A percentile compares a stretch with the other conserved stretches of the same genome.
Evolutionary conservation across 2,113 vertebrate genomes (phyloP).

Genomic region (Picathartes gymnocephalus): DNA sequence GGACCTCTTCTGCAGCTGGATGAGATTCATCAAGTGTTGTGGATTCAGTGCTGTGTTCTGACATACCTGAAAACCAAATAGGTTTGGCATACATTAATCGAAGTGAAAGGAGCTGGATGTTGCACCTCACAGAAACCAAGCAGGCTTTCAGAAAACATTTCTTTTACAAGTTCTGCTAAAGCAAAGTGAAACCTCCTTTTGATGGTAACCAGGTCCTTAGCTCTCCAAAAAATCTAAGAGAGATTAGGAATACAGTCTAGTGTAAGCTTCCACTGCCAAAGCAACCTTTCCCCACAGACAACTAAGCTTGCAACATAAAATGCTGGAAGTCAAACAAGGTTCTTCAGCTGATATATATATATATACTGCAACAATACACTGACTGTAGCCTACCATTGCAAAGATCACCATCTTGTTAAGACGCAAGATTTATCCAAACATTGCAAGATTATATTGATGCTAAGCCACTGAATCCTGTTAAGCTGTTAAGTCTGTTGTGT

Average conservation of each 20-base stretch:
- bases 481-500: neutral
- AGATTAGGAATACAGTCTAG: neutral
- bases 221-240: neutral
- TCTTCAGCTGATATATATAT: neutral
- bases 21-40: slow-evolving; percentile 62
- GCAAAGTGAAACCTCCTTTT: neutral
- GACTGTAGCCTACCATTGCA: neutral
- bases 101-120: neutral
- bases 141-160: neutral
- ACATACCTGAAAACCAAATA: slow-evolving; percentile 78
- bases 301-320: neutral
- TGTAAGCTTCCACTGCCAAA: neutral
- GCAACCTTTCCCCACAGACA: neutral
- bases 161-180: neutral
- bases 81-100: slow-evolving; percentile 60
- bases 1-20: slow-evolving; percentile 67
- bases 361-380: neutral
- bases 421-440: neutral
- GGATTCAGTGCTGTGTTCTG: slow-evolving; percentile 64
- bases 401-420: neutral
- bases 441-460: neutral
- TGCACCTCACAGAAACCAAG: neutral
- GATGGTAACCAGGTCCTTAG: neutral
- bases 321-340: neutral
- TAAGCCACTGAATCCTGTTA: neutral